Conservation (phyloP, 1,140 invertebrate species). For the Bombus pascuorum region DNA sequence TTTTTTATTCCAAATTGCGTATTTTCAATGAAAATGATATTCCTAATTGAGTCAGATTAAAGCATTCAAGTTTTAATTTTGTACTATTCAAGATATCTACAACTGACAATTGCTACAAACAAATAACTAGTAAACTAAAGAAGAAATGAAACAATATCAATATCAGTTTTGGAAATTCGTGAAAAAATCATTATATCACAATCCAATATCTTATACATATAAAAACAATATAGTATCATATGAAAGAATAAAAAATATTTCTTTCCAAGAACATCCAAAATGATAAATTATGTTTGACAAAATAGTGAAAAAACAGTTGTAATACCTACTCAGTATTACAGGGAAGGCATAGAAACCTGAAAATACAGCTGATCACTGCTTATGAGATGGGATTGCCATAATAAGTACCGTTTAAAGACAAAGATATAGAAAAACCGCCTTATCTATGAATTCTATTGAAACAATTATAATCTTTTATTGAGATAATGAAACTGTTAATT, state of each 20-base stretch:
- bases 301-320: constrained; percentile 21
- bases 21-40: neutral
- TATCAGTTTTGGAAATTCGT: constrained; percentile 6
- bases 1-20: neutral
- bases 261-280: constrained; percentile 25
- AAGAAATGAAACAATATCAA: neutral
- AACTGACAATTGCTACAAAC: constrained; percentile 5
- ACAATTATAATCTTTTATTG: neutral
- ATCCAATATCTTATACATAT: neutral
- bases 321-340: constrained; percentile 72
- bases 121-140: constrained; percentile 1
- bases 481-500: neutral
- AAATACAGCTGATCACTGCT: constrained; percentile 67
- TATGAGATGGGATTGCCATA: constrained; percentile 52
- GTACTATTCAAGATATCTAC: neutral
- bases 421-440: constrained; percentile 50
- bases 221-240: neutral
- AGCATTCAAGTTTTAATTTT: neutral
- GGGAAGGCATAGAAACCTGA: constrained; percentile 70
- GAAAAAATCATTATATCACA: constrained; percentile 10
- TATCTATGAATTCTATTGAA: neutral
- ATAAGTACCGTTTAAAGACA: constrained; percentile 36
- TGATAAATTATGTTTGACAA: neutral
- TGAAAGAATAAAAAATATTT: neutral
- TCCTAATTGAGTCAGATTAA: neutral